Percentiles rank a stretch among this genome's conserved stretches.
phyloP scores from a whole-genome alignment of 1,140 invertebrate species.

The Venturia canescens region DNA sequence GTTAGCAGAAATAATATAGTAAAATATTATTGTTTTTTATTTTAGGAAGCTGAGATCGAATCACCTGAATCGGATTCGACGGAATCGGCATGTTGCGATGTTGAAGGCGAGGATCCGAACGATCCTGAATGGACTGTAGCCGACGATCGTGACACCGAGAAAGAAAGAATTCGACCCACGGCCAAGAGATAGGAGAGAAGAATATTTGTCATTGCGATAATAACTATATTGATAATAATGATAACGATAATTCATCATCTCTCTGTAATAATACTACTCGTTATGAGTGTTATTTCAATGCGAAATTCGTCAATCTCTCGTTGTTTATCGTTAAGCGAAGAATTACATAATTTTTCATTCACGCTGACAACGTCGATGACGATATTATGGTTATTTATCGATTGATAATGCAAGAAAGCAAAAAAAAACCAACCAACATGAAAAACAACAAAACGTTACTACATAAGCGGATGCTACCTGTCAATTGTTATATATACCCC shows the following conservation, averaged over 20 bases:
- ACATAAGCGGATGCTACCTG: constrained; percentile 71
- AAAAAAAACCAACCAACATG: constrained; percentile 25
- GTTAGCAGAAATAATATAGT: constrained; percentile 49
- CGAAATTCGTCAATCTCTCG: constrained; percentile 12
- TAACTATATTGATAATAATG: constrained; percentile 55
- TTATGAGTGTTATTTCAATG: constrained; percentile 28
- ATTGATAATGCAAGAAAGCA: constrained; percentile 20
- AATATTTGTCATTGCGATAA: constrained; percentile 52
- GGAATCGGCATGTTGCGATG: constrained; percentile 78
- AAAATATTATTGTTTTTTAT: constrained; percentile 15
- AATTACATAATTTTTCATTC: constrained; percentile 8
- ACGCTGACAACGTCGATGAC: not conserved
- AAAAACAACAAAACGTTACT: constrained; percentile 30
- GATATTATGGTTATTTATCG: constrained; percentile 33
- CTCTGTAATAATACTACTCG: constrained; percentile 63
- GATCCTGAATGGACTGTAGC: constrained; percentile 87
- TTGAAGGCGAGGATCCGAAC: constrained; percentile 86
- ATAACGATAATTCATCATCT: constrained; percentile 65
- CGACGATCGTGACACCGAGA: constrained; percentile 72
- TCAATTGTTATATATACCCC: constrained; percentile 76
- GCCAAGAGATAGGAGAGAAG: constrained; percentile 76
- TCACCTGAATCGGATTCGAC: constrained; percentile 80
- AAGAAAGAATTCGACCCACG: constrained; percentile 74
- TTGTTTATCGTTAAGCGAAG: not conserved
- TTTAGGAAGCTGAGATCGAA: constrained; percentile 70